Percentiles rank a stretch among this genome's conserved stretches.
Conservation (phyloP, 2,113 vertebrate species). For the Eublepharis macularius region DNA sequence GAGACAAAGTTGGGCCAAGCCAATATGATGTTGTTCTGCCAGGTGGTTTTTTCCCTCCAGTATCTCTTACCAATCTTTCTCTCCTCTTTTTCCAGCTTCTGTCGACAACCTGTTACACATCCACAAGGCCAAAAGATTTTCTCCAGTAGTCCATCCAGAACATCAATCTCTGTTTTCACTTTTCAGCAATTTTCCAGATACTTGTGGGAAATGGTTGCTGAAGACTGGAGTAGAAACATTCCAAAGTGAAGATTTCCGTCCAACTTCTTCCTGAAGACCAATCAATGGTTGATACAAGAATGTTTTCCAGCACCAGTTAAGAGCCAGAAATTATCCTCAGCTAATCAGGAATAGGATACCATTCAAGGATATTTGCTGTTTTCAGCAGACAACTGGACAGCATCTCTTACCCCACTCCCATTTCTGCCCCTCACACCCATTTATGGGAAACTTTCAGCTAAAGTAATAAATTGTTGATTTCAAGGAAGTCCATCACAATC, state of each 20-base stretch:
- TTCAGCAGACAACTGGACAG: not conserved
- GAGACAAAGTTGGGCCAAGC: not conserved
- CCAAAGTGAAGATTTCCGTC: not conserved
- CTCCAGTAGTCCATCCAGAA: not conserved
- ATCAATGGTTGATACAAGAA: too few species aligned
- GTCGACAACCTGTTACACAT: not conserved
- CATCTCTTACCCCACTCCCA: too few species aligned
- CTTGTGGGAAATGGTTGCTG: not conserved
- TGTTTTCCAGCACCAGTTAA: not conserved
- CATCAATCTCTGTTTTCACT: not conserved
- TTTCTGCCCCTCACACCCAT: not conserved
- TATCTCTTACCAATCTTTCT: not conserved
- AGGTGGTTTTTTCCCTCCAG: not conserved
- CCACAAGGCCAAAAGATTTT: not conserved
- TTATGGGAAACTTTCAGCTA: not conserved
- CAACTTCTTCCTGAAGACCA: not conserved
- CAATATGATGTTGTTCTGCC: not conserved
- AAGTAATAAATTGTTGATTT: not conserved
- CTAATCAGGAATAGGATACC: not conserved
- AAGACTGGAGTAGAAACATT: not conserved
- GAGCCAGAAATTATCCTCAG: not conserved
- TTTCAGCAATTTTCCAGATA: not conserved
- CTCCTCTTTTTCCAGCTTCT: not conserved
- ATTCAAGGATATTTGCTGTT: not conserved
- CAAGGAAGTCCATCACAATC: too few species aligned